Conservation (phyloP, 1,140 invertebrate genomes). For the Vollenhovia emeryi region DNA sequence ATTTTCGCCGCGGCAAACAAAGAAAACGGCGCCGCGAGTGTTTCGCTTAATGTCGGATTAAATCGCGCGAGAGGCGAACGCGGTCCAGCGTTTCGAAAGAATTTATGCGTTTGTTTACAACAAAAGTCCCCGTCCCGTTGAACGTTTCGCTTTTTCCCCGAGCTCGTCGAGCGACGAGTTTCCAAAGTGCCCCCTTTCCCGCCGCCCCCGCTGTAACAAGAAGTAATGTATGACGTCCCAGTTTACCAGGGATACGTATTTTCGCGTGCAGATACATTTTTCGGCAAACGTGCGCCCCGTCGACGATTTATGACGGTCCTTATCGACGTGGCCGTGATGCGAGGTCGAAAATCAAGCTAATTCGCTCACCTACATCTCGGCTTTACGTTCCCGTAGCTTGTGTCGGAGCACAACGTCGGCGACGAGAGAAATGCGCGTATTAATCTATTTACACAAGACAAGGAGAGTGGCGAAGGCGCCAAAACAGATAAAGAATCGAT, state of each 20-base stretch:
- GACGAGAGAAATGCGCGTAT: neutral
- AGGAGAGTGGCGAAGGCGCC: too few relatives aligned
- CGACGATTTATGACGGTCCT: slow-evolving; percentile 32
- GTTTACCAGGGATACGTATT: slow-evolving; percentile 17
- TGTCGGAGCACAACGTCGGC: neutral
- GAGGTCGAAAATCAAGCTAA: slow-evolving; percentile 19
- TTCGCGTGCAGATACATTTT: neutral
- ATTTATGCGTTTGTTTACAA: slow-evolving; percentile 60
- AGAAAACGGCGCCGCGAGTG: neutral
- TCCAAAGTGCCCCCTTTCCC: slow-evolving; percentile 9
- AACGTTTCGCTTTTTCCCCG: slow-evolving; percentile 16
- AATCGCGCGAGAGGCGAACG: slow-evolving; percentile 1
- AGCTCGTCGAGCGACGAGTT: slow-evolving; percentile 15
- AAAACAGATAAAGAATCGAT: too few relatives aligned
- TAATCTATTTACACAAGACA: neutral
- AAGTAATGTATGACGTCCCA: slow-evolving; percentile 41
- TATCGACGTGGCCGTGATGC: neutral
- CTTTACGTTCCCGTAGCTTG: neutral
- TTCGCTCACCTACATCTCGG: too few relatives aligned
- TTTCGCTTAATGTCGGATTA: slow-evolving; percentile 42
- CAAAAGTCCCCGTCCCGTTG: slow-evolving; percentile 14
- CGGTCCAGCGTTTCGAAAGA: slow-evolving; percentile 1
- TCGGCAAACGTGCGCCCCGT: slow-evolving; percentile 8
- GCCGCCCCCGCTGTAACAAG: neutral
- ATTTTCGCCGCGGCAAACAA: neutral